A percentile compares a stretch with the other conserved stretches of the same genome.
phyloP scores from a whole-genome alignment of 2,113 vertebrate genomes.

The Trematocara unimaculatum region DNA sequence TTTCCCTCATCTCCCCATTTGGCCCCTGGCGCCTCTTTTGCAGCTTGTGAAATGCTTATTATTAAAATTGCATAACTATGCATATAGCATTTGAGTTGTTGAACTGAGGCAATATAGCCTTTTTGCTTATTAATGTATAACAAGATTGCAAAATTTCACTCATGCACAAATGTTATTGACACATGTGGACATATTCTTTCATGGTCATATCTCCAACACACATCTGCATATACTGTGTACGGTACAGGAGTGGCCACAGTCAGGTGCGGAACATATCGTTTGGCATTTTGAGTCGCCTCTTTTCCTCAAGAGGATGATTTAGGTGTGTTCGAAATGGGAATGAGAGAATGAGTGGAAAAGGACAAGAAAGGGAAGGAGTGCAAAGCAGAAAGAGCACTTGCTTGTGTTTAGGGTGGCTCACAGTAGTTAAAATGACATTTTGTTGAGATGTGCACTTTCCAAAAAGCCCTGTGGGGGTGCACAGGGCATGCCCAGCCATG shows the following conservation, averaged over 20 bases:
- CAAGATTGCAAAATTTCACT: neutral
- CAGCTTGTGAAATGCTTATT: constrained; percentile 46
- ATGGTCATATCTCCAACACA: neutral
- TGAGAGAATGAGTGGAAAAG: neutral
- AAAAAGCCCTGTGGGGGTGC: constrained; percentile 47
- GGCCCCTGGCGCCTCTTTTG: constrained; percentile 22
- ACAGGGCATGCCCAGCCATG: constrained; percentile 41
- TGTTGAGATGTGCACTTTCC: constrained; percentile 63
- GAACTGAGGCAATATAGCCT: constrained; percentile 18
- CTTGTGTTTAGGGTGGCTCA: constrained; percentile 21
- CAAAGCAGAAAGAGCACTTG: neutral
- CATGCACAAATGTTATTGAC: neutral
- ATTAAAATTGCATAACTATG: constrained; percentile 46
- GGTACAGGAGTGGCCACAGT: neutral
- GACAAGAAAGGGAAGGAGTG: neutral
- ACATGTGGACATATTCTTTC: neutral
- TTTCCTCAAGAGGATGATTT: neutral
- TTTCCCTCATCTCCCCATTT: constrained; percentile 38
- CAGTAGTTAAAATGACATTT: constrained; percentile 60
- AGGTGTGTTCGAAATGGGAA: neutral
- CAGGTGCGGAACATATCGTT: neutral
- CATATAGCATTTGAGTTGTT: constrained; percentile 9
- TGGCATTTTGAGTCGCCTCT: neutral
- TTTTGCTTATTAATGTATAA: constrained; percentile 24
- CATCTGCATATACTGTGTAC: neutral